phyloP scores from a whole-genome alignment of 2,888 invertebrate species.

The Sinopyrophorus schimmeli region DNA sequence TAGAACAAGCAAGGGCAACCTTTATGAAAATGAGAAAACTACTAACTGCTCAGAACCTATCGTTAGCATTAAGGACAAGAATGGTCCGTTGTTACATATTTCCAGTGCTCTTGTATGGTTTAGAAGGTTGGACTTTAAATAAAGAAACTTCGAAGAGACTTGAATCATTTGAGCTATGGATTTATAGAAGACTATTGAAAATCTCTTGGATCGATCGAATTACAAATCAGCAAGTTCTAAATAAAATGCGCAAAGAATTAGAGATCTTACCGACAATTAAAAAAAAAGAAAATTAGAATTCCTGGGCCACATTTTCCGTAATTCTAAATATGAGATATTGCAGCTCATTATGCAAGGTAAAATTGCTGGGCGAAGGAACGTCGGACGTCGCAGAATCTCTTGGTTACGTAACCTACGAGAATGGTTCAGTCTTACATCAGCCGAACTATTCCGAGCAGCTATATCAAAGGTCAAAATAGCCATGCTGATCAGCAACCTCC shows the following conservation, averaged over 20 bases:
- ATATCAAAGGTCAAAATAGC: too few relatives aligned
- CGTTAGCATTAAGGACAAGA: constrained; percentile 3
- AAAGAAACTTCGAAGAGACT: constrained; percentile 2
- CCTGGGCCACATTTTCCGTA: too few relatives aligned
- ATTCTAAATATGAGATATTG: too few relatives aligned
- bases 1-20: constrained; percentile 6
- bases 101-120: constrained; percentile 10
- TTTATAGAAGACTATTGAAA: constrained; percentile 9
- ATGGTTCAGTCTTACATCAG: too few relatives aligned
- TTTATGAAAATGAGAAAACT: constrained; percentile 16
- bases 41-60: constrained; percentile 11
- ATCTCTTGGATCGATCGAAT: constrained; percentile 15
- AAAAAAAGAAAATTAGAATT: too few relatives aligned
- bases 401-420: too few relatives aligned
- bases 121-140: constrained; percentile 7
- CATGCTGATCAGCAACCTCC: too few relatives aligned
- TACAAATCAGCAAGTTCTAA: neutral
- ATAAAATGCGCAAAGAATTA: constrained; percentile 1
- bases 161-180: constrained; percentile 16
- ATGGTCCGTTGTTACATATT: constrained; percentile 17
- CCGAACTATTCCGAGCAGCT: too few relatives aligned
- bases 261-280: too few relatives aligned
- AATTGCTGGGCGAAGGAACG: too few relatives aligned
- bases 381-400: too few relatives aligned
- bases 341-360: too few relatives aligned